These are phyloP conservation scores for Ichneumon xanthorius DNA, from an alignment of 2,888 invertebrate genomes.

Conservation along the genomic window DNA sequence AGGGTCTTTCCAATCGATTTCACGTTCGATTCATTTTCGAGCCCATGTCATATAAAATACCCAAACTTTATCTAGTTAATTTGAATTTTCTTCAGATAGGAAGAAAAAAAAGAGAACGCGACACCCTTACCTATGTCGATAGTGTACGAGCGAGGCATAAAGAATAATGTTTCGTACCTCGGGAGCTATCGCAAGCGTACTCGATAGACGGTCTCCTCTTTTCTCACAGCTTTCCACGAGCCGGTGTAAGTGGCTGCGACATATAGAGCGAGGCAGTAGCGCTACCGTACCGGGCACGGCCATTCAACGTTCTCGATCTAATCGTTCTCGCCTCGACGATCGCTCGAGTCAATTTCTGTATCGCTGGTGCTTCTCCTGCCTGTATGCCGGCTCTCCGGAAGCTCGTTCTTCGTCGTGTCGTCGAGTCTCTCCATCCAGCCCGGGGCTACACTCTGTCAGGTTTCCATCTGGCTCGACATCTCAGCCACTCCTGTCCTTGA, in stretches of 20 bases:
- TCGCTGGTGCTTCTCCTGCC: constrained; percentile 28
- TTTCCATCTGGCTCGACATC: constrained; percentile 4
- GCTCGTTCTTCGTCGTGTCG: constrained; percentile 15
- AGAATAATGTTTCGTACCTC: constrained; percentile 2
- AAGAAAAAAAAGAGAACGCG: background rate
- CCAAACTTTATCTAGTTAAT: no score
- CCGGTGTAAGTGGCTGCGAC: background rate
- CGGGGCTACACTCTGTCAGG: constrained; percentile 19
- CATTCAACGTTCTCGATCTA: constrained; percentile 66
- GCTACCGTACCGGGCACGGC: constrained; percentile 16
- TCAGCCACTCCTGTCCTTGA: constrained; percentile 9
- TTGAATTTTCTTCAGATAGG: background rate
- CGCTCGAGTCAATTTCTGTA: constrained; percentile 67
- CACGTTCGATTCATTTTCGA: constrained; percentile 50
- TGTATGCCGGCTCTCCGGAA: constrained; percentile 9
- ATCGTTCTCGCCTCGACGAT: constrained; percentile 68
- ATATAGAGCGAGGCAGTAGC: background rate
- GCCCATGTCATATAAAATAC: background rate
- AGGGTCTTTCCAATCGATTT: constrained; percentile 49
- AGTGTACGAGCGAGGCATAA: constrained; percentile 11
- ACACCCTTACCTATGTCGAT: constrained; percentile 26
- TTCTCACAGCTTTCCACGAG: constrained; percentile 49
- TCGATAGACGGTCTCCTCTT: constrained; percentile 33
- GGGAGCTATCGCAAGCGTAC: constrained; percentile 18
- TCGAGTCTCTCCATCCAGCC: constrained; percentile 13